Evolutionary conservation across 2,888 invertebrate species (phyloP).

Genomic region (Pollenia amentaria): DNA sequence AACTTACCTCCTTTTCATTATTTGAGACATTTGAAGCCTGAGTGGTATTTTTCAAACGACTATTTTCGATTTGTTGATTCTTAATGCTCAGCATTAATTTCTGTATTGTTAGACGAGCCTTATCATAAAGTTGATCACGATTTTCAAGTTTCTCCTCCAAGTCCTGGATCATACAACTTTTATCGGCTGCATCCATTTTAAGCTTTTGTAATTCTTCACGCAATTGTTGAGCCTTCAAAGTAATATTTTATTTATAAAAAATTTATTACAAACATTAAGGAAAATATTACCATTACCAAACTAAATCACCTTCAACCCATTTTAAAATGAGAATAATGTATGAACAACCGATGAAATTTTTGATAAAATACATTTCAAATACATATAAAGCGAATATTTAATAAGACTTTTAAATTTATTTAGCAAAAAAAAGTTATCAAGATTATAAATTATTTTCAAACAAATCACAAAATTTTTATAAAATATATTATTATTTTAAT

Average conservation of each 20-base stretch:
- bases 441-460: constrained; percentile 7
- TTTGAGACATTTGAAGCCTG: constrained; percentile 76
- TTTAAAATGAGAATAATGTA: constrained; percentile 34
- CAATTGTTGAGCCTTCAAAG: constrained; percentile 75
- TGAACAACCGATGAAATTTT: constrained; percentile 12
- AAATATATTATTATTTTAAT: constrained; percentile 2
- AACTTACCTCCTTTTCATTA: constrained; percentile 78
- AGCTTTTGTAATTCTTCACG: constrained; percentile 78
- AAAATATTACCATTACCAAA: constrained; percentile 12
- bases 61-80: constrained; percentile 81
- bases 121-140: constrained; percentile 80
- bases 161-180: constrained; percentile 81
- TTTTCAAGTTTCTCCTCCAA: constrained; percentile 80
- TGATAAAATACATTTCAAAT: background rate
- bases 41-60: constrained; percentile 77
- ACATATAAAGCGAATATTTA: background rate
- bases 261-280: constrained; percentile 8
- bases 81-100: constrained; percentile 81
- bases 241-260: background rate
- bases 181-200: constrained; percentile 81
- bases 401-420: constrained; percentile 25
- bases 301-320: constrained; percentile 65
- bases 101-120: constrained; percentile 82
- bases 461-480: background rate
- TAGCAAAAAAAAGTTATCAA: background rate